phyloP scores from a whole-genome alignment of 2,888 invertebrate genomes.

The Crioceris asparagi region DNA sequence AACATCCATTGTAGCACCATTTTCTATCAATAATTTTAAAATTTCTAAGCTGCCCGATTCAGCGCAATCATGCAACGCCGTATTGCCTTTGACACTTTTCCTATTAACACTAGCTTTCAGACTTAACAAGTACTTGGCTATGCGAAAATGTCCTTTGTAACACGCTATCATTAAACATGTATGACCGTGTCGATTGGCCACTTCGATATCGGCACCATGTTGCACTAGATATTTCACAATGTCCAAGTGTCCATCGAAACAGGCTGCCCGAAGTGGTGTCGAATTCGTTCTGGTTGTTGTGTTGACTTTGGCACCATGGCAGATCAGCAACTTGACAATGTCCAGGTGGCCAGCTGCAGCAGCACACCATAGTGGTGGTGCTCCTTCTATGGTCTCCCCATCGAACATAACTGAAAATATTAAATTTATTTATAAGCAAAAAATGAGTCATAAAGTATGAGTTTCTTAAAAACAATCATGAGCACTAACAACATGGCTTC shows the following conservation, averaged over 20 bases:
- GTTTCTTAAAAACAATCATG: too few species aligned
- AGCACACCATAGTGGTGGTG: constrained; percentile 95
- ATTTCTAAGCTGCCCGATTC: constrained; percentile 92
- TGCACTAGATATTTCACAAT: constrained; percentile 89
- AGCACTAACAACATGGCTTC: too few species aligned
- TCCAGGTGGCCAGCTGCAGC: constrained; percentile 90
- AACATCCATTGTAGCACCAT: constrained; percentile 86
- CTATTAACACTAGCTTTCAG: constrained; percentile 86
- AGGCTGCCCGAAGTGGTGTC: constrained; percentile 88
- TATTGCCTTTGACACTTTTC: constrained; percentile 86
- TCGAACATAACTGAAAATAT: constrained; percentile 76
- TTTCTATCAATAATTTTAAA: constrained; percentile 73
- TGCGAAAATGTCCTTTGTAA: constrained; percentile 86
- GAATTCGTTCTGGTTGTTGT: constrained; percentile 91
- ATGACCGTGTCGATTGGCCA: constrained; percentile 91
- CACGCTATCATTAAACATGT: constrained; percentile 98
- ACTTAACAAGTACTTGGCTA: constrained; percentile 79
- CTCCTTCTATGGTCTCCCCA: constrained; percentile 93
- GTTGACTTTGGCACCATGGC: constrained; percentile 83
- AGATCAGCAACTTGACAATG: constrained; percentile 75
- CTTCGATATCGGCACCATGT: constrained; percentile 87
- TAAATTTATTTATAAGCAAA: constrained; percentile 1
- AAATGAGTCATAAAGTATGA: too few species aligned
- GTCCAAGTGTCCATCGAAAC: constrained; percentile 92
- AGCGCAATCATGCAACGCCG: constrained; percentile 95